These are phyloP conservation scores for Ephydatia muelleri DNA, from an alignment of 37 sponge, comb jelly and placozoan genomes.

Conservation along the genomic window DNA sequence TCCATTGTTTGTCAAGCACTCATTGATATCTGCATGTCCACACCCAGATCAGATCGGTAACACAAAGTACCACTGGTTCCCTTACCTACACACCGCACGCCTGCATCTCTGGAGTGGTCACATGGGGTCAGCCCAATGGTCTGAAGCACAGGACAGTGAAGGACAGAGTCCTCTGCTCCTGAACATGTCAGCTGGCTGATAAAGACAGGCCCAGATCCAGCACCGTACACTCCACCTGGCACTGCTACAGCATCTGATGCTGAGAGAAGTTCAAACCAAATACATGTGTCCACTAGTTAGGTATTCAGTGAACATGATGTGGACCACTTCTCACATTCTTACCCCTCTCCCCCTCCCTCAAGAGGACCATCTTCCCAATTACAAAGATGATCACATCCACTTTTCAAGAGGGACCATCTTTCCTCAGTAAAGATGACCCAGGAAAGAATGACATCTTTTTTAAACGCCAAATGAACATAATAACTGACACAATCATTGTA, in stretches of 20 bases:
- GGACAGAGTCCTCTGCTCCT: slow-evolving; percentile 23
- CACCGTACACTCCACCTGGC: background rate
- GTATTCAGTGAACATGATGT: too few species aligned
- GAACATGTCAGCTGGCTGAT: slow-evolving; percentile 16
- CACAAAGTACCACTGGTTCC: background rate
- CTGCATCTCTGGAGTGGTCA: slow-evolving; percentile 4
- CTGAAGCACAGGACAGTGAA: background rate
- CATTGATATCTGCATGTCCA: slow-evolving; percentile 34
- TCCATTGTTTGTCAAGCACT: slow-evolving; percentile 42
- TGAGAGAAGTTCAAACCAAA: background rate
- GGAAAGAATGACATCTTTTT: too few species aligned
- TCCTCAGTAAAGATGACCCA: too few species aligned
- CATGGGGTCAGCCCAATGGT: background rate
- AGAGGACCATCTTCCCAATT: too few species aligned
- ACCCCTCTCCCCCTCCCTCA: too few species aligned
- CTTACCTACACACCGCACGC: slow-evolving; percentile 18
- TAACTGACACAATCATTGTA: too few species aligned
- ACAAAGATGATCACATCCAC: too few species aligned
- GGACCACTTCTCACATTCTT: too few species aligned
- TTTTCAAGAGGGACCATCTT: too few species aligned
- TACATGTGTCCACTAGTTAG: too few species aligned
- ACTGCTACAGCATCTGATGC: background rate
- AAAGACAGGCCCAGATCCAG: slow-evolving; percentile 13
- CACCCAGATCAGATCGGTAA: background rate
- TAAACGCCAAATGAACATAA: too few species aligned